Conservation (phyloP, 2,113 vertebrate genomes). For the Lepus europaeus region DNA sequence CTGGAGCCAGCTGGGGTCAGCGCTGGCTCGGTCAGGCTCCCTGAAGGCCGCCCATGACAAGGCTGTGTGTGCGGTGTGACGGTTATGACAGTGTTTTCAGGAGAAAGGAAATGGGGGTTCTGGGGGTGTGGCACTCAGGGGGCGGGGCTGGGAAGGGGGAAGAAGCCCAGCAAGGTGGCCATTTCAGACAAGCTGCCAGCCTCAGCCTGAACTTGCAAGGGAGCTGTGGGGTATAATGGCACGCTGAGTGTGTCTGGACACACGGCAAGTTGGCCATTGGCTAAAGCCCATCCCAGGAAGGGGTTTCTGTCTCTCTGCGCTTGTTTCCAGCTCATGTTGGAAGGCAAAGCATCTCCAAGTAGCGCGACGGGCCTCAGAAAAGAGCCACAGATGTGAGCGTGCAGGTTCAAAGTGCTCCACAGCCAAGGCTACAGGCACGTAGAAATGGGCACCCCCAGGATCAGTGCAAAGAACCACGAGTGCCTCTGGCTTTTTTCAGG, state of each 20-base stretch:
- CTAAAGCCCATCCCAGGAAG: background rate
- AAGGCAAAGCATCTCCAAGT: background rate
- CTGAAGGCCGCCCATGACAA: background rate
- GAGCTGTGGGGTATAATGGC: background rate
- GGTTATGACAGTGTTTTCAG: background rate
- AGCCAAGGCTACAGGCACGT: background rate
- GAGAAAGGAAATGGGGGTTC: background rate
- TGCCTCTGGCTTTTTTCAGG: background rate
- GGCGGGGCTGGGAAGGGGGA: background rate
- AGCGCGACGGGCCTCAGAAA: background rate
- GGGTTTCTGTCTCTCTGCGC: background rate
- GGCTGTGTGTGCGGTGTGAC: background rate
- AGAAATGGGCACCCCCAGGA: background rate
- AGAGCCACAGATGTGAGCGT: background rate
- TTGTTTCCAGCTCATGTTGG: background rate
- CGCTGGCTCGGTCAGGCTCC: background rate
- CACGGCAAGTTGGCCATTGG: background rate
- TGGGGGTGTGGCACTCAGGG: too few species aligned
- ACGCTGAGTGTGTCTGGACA: background rate
- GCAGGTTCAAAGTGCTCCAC: background rate
- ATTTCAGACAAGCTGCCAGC: background rate
- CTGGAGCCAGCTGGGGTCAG: background rate
- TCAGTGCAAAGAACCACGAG: background rate
- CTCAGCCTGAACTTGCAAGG: background rate
- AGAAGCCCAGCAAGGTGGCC: background rate